Percentiles rank a stretch among this genome's conserved stretches.
Evolutionary conservation across 2,888 invertebrate genomes (phyloP).

Genomic region (Eustalomyia histrio): DNA sequence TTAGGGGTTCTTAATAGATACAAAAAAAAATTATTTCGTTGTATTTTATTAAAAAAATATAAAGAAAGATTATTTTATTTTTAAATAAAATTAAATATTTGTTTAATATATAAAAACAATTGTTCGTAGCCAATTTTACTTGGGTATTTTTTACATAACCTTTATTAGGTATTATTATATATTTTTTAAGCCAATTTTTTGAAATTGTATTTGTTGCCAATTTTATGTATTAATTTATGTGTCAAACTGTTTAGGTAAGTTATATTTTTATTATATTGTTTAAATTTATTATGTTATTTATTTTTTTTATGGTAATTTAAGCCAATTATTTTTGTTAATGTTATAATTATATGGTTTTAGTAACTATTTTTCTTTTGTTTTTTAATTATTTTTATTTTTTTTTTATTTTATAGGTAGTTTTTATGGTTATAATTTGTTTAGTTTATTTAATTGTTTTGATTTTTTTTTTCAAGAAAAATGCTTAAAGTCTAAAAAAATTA

Average conservation of each 20-base stretch:
- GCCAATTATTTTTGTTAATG: constrained; percentile 55
- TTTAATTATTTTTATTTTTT: constrained; percentile 27
- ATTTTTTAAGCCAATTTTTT: background rate
- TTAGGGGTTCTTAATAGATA: background rate
- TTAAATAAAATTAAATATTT: constrained; percentile 9
- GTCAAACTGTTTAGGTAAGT: background rate
- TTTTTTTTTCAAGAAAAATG: constrained; percentile 50
- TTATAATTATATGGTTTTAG: constrained; percentile 15
- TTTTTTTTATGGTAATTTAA: constrained; percentile 30
- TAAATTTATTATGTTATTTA: constrained; percentile 20
- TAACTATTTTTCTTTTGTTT: constrained; percentile 2
- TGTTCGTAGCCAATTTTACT: background rate
- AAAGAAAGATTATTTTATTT: constrained; percentile 7
- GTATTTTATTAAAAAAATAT: constrained; percentile 9
- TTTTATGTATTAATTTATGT: too few species aligned
- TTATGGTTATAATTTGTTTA: constrained; percentile 44
- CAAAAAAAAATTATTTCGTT: constrained; percentile 52
- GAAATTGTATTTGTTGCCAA: background rate
- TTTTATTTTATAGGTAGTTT: constrained; percentile 51
- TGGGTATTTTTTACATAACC: background rate
- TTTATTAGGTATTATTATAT: too few species aligned
- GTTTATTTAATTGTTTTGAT: constrained; percentile 25
- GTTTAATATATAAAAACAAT: background rate
- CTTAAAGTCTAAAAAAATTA: constrained; percentile 62
- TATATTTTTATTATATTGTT: constrained; percentile 37